Conservation (phyloP, 2,888 invertebrate genomes). For the Scotopteryx bipunctaria region DNA sequence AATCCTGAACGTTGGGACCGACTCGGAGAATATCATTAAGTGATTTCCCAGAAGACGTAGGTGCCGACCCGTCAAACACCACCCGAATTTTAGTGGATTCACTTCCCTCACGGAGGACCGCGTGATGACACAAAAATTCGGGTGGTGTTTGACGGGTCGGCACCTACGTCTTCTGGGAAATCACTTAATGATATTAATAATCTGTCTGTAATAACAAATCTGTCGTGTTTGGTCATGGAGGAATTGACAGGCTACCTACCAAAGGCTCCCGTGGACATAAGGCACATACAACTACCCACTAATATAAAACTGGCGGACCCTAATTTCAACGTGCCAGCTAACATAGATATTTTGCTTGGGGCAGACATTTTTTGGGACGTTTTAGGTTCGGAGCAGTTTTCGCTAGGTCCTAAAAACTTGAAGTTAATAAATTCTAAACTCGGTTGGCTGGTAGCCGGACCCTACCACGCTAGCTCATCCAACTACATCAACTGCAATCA, state of each 20-base stretch:
- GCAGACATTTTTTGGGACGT: too few species aligned
- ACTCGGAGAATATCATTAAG: slow-evolving; percentile 38
- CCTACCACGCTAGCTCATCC: background rate
- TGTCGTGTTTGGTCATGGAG: background rate
- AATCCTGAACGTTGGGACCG: slow-evolving; percentile 39
- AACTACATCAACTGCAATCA: background rate
- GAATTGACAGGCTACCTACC: background rate
- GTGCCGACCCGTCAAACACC: slow-evolving; percentile 38
- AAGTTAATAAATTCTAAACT: background rate
- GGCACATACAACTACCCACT: background rate
- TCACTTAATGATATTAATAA: slow-evolving; percentile 39
- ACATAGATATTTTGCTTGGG: background rate
- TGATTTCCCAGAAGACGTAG: slow-evolving; percentile 34
- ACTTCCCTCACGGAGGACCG: slow-evolving; percentile 43
- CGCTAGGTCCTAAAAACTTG: background rate
- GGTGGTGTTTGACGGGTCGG: slow-evolving; percentile 39
- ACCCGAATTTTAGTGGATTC: slow-evolving; percentile 39
- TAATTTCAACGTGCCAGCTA: background rate
- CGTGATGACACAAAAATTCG: slow-evolving; percentile 53
- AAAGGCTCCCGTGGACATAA: background rate
- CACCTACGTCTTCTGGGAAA: slow-evolving; percentile 33
- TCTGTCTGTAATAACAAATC: too few species aligned
- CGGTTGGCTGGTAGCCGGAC: background rate
- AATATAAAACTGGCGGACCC: background rate
- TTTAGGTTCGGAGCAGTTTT: background rate